Percentiles rank a stretch among this genome's conserved stretches.
Conservation (phyloP, 1,140 invertebrate genomes). For the Lucilia sericata region DNA sequence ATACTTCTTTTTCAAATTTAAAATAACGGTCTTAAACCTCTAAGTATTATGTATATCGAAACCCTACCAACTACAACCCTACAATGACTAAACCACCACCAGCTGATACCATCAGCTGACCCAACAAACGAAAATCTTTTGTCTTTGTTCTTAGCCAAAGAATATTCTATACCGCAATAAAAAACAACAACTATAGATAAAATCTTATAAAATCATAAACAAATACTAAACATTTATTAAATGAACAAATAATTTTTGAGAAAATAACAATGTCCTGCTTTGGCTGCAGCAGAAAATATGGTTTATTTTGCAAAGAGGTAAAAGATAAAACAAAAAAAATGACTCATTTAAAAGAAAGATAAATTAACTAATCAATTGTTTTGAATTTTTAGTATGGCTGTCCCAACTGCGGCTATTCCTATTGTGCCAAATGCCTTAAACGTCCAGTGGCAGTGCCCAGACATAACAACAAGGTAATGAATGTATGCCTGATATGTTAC, state of each 20-base stretch:
- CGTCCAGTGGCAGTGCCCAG: slow-evolving; percentile 69
- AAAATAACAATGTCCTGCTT: slow-evolving; percentile 68
- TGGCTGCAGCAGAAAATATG: slow-evolving; percentile 69
- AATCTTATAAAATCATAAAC: background rate
- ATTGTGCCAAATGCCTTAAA: slow-evolving; percentile 74
- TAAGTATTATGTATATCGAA: no score
- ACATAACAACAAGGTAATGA: slow-evolving; percentile 56
- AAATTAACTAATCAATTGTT: background rate
- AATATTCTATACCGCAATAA: no score
- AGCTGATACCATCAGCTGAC: no score
- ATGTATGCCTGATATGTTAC: slow-evolving; percentile 62
- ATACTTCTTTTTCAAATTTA: no score
- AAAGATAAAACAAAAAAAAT: slow-evolving; percentile 34
- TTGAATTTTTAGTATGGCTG: slow-evolving; percentile 70
- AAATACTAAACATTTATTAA: background rate
- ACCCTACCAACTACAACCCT: no score
- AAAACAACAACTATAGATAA: background rate
- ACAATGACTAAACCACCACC: no score
- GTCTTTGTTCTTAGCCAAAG: no score
- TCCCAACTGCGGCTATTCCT: slow-evolving; percentile 74
- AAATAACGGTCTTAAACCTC: no score
- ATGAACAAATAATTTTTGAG: background rate
- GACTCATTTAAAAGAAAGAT: background rate
- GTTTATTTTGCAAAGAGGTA: slow-evolving; percentile 71
- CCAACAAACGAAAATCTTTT: no score